Conservation (phyloP, 2,797 vertebrate species). For the Crypturellus tataupa region DNA sequence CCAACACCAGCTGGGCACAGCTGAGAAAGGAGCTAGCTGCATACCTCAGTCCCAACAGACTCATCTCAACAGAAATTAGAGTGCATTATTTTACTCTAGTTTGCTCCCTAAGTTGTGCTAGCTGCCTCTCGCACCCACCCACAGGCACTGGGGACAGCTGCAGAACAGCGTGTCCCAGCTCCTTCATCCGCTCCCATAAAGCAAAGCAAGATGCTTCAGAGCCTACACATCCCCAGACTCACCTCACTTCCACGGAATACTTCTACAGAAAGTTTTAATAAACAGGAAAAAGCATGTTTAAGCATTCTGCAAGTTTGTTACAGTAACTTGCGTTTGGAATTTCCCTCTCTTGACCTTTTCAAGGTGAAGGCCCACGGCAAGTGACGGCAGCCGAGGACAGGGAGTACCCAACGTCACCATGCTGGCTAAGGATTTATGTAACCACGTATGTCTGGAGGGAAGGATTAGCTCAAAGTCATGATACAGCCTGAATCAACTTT, state of each 20-base stretch:
- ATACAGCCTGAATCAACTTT: conserved; percentile 10
- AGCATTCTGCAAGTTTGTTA: background rate
- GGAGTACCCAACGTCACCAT: background rate
- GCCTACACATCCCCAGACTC: background rate
- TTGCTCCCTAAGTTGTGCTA: background rate
- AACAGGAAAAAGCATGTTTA: conserved; percentile 16
- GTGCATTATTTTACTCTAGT: background rate
- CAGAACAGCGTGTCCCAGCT: background rate
- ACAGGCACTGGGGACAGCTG: background rate
- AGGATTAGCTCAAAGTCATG: background rate
- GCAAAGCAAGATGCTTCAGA: background rate
- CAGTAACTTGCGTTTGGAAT: background rate
- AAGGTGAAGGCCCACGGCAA: background rate
- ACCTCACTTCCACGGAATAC: background rate
- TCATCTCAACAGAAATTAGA: background rate
- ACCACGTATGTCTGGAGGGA: conserved; percentile 2
- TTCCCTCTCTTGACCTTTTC: conserved; percentile 43
- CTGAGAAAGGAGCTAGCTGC: background rate
- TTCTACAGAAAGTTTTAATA: background rate
- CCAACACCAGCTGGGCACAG: background rate
- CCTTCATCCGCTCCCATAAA: background rate
- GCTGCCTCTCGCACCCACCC: background rate
- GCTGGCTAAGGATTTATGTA: conserved; percentile 8
- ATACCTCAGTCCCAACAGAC: background rate
- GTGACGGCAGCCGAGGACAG: background rate